phyloP scores from a whole-genome alignment of 2,888 invertebrate genomes.

The Leptinotarsa rubiginosa region DNA sequence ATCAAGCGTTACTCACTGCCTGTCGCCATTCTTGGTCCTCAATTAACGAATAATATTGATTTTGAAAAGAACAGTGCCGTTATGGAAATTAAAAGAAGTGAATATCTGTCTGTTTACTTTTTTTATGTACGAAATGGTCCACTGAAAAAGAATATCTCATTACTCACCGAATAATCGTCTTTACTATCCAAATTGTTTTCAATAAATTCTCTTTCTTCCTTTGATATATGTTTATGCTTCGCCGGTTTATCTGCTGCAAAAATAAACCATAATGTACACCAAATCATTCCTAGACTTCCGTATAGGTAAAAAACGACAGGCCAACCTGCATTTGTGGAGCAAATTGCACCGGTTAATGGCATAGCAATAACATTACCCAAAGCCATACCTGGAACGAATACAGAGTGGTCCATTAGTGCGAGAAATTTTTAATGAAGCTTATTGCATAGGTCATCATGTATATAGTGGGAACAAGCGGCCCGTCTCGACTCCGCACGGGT shows the following conservation, averaged over 20 bases:
- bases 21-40: too few relatives aligned
- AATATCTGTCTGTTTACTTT: too few relatives aligned
- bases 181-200: constrained; percentile 70
- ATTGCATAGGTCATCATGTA: too few relatives aligned
- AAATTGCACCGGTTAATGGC: constrained; percentile 75
- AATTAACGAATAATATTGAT: too few relatives aligned
- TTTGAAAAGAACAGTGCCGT: too few relatives aligned
- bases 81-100: too few relatives aligned
- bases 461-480: background rate
- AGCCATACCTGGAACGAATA: constrained; percentile 54
- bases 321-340: constrained; percentile 77
- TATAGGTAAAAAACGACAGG: constrained; percentile 80
- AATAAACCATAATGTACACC: constrained; percentile 71
- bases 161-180: constrained; percentile 47
- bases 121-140: too few relatives aligned
- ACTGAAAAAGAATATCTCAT: too few relatives aligned
- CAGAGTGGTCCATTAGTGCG: too few relatives aligned
- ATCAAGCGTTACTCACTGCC: too few relatives aligned
- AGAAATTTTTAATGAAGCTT: too few relatives aligned
- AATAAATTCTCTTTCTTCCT: constrained; percentile 74
- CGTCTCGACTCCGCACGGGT: too few relatives aligned
- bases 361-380: constrained; percentile 81
- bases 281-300: constrained; percentile 71
- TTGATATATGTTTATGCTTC: constrained; percentile 70
- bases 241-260: constrained; percentile 76